phyloP scores from a whole-genome alignment of 2,113 vertebrate species.

The Atrichornis clamosus region DNA sequence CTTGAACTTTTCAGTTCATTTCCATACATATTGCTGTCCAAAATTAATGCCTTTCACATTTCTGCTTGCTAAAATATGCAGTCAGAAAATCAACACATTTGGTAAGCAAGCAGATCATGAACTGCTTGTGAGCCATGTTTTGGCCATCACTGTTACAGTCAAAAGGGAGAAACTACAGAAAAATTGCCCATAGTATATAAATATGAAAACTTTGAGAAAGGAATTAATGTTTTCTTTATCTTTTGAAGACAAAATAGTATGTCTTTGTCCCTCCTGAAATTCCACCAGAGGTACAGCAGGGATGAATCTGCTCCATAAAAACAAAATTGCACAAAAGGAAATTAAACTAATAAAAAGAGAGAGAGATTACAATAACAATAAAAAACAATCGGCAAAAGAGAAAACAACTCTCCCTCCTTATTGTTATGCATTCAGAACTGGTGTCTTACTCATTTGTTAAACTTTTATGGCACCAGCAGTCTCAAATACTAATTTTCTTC shows the following conservation, averaged over 20 bases:
- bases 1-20: slow-evolving; percentile 4
- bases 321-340: slow-evolving; percentile 57
- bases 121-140: neutral
- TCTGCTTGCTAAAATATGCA: neutral
- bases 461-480: slow-evolving; percentile 25
- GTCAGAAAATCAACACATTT: neutral
- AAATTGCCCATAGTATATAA: neutral
- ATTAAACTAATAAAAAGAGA: slow-evolving; percentile 72
- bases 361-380: slow-evolving; percentile 61
- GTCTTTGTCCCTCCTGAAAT: slow-evolving; percentile 11
- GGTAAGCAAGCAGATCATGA: neutral
- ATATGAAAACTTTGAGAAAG: neutral
- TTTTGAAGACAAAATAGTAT: neutral
- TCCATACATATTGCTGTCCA: neutral
- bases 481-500: slow-evolving; percentile 45
- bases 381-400: slow-evolving; percentile 53
- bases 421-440: slow-evolving; percentile 38
- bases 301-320: slow-evolving; percentile 61
- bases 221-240: slow-evolving; percentile 19
- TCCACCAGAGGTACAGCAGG: neutral
- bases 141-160: neutral
- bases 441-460: slow-evolving; percentile 54
- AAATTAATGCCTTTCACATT: slow-evolving; percentile 7
- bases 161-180: neutral
- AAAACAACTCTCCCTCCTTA: slow-evolving; percentile 44